A percentile compares a stretch with the other conserved stretches of the same genome.
phyloP scores from a whole-genome alignment of 2,888 invertebrate species.

The Coremacera marginata region DNA sequence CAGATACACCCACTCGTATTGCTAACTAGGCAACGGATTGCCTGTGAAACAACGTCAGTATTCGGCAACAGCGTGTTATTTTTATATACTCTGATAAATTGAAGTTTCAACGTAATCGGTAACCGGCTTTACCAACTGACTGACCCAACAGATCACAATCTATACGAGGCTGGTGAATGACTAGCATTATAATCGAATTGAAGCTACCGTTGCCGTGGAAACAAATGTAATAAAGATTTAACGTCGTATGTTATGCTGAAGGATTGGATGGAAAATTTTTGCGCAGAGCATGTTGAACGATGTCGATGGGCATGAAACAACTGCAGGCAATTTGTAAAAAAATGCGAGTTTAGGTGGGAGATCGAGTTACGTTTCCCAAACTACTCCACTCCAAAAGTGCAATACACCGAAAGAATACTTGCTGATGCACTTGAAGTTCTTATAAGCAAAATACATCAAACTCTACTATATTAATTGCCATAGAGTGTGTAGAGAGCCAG shows the following conservation, averaged over 20 bases:
- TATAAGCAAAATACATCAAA: too few relatives aligned
- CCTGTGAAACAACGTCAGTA: background rate
- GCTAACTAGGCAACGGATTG: too few relatives aligned
- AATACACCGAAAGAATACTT: too few relatives aligned
- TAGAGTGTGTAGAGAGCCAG: background rate
- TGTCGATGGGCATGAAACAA: conserved; percentile 5
- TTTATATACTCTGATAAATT: conserved; percentile 9
- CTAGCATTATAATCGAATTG: conserved; percentile 30
- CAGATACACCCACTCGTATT: too few relatives aligned
- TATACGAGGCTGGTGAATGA: conserved; percentile 4
- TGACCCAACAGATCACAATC: background rate
- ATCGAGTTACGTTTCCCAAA: background rate
- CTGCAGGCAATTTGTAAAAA: conserved; percentile 29
- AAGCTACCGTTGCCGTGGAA: conserved; percentile 8
- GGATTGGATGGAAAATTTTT: background rate
- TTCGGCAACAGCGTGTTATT: background rate
- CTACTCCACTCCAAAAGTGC: too few relatives aligned
- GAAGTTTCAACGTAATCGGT: background rate
- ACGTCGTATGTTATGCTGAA: background rate
- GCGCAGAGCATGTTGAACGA: background rate
- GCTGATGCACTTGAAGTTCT: too few relatives aligned
- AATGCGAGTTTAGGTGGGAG: background rate
- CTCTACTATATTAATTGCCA: too few relatives aligned
- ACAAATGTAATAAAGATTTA: conserved; percentile 34
- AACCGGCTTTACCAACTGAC: background rate